Evolutionary conservation across 2,888 invertebrate genomes (phyloP).

Genomic region (Zaprionus bogoriensis): DNA sequence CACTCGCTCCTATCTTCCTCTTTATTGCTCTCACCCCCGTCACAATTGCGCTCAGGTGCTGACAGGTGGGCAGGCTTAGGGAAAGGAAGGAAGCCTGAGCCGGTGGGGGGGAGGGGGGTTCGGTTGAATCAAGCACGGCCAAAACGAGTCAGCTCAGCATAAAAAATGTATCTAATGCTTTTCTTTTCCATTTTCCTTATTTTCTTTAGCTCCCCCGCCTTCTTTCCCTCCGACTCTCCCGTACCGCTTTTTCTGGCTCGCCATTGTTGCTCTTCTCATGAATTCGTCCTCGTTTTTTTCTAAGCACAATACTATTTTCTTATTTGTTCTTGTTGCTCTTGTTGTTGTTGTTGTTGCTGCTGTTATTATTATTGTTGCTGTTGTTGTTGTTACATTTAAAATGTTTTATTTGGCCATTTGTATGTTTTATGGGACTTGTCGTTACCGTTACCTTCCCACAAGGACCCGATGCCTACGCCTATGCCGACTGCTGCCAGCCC

Average conservation of each 20-base stretch:
- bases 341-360: conserved; percentile 11
- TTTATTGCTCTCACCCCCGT: not conserved
- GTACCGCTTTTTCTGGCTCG: not conserved
- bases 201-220: not conserved
- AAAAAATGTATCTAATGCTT: conserved; percentile 69
- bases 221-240: not conserved
- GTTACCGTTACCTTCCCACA: conserved; percentile 46
- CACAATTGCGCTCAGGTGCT: too few relatives aligned
- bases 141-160: conserved; percentile 35
- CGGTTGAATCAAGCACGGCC: conserved; percentile 10
- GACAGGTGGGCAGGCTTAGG: conserved; percentile 26
- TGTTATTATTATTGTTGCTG: conserved; percentile 27
- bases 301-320: conserved; percentile 70
- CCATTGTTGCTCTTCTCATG: conserved; percentile 25
- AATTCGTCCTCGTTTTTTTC: conserved; percentile 31
- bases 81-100: not conserved
- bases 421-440: conserved; percentile 75
- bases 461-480: conserved; percentile 12
- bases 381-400: conserved; percentile 75
- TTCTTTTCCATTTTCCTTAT: conserved; percentile 5
- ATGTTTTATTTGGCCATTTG: conserved; percentile 79
- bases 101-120: not conserved
- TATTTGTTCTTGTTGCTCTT: conserved; percentile 37
- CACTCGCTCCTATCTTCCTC: too few relatives aligned
- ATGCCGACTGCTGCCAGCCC: not conserved